phyloP scores from a whole-genome alignment of 2,113 vertebrate species.

The Eidolon helvum region DNA sequence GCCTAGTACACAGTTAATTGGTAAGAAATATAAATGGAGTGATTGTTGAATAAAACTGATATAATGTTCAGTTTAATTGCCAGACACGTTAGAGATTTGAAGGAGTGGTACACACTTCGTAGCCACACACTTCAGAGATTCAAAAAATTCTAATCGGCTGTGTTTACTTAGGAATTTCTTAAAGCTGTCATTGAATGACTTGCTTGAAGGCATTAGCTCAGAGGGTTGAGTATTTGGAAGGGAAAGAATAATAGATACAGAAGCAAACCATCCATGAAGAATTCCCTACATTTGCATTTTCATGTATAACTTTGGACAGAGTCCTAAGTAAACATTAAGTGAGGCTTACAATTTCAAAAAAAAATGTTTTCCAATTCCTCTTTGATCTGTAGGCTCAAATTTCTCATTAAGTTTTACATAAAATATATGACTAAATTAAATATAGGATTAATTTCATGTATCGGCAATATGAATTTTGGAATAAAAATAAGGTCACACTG shows the following conservation, averaged over 20 bases:
- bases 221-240: not conserved
- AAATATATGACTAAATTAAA: not conserved
- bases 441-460: not conserved
- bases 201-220: not conserved
- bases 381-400: not conserved
- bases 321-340: not conserved
- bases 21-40: not conserved
- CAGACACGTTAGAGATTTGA: not conserved
- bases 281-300: constrained; percentile 5
- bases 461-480: not conserved
- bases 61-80: not conserved
- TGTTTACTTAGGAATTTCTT: not conserved
- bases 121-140: not conserved
- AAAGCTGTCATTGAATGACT: not conserved
- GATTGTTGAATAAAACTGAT: not conserved
- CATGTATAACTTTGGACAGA: not conserved
- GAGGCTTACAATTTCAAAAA: not conserved
- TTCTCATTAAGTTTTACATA: not conserved
- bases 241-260: not conserved
- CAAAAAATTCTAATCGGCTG: not conserved
- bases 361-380: not conserved
- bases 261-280: not conserved
- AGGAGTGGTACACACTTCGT: not conserved
- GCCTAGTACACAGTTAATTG: not conserved
- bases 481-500: not conserved